Conservation (phyloP, 2,888 invertebrate genomes). For the Eremobia ochroleuca region DNA sequence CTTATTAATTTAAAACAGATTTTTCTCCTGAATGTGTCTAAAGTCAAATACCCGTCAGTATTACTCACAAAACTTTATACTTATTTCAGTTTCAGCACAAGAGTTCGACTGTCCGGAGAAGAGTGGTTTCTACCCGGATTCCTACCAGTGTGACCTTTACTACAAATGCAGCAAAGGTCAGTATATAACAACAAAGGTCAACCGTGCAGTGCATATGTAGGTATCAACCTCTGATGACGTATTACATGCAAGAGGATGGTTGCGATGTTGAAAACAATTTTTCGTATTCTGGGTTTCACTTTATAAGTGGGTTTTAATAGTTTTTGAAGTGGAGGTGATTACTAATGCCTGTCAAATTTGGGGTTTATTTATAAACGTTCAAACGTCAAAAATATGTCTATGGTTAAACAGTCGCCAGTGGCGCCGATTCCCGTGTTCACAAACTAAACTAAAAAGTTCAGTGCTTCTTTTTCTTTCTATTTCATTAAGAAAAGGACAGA, state of each 20-base stretch:
- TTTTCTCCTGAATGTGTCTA: not conserved
- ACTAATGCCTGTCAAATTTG: not conserved
- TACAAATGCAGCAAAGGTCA: conserved; percentile 93
- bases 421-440: too few species aligned
- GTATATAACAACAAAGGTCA: conserved; percentile 80
- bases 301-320: conserved; percentile 29
- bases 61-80: conserved; percentile 18
- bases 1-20: not conserved
- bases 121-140: conserved; percentile 94
- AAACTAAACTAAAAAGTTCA: too few species aligned
- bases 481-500: too few species aligned
- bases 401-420: too few species aligned
- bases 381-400: too few species aligned
- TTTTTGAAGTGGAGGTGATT: not conserved
- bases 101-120: conserved; percentile 93
- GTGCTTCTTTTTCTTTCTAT: too few species aligned
- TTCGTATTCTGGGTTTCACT: conserved; percentile 57
- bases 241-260: conserved; percentile 28
- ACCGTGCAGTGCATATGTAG: conserved; percentile 38
- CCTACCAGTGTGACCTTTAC: conserved; percentile 95
- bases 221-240: conserved; percentile 22
- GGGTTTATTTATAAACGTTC: too few species aligned
- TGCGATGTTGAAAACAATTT: conserved; percentile 24
- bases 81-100: conserved; percentile 86
- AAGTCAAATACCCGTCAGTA: not conserved